phyloP scores from a whole-genome alignment of 2,888 invertebrate species.

The Melanargia galathea region DNA sequence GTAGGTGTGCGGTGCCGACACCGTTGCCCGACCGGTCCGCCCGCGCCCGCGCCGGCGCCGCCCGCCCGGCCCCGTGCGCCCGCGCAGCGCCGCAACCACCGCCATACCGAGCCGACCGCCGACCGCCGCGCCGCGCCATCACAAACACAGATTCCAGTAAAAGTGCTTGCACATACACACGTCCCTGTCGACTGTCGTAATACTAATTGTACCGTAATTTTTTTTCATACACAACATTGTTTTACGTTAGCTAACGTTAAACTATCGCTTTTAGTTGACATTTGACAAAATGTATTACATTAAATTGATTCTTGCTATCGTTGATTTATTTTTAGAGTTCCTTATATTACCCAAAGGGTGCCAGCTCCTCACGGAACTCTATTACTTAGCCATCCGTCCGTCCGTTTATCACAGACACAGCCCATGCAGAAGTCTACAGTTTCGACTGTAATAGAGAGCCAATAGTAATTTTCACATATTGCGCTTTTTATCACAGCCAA shows the following conservation, averaged over 20 bases:
- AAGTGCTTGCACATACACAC: conserved; percentile 68
- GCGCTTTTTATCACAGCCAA: no score
- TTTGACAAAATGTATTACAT: neutral
- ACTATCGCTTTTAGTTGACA: conserved; percentile 17
- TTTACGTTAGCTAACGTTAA: conserved; percentile 37
- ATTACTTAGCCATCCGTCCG: no score
- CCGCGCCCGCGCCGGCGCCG: conserved; percentile 71
- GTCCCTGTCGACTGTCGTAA: conserved; percentile 49
- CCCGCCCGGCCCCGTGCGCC: conserved; percentile 61
- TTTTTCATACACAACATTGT: conserved; percentile 43
- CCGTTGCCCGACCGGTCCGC: conserved; percentile 80
- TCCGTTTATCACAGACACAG: no score
- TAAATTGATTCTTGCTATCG: neutral
- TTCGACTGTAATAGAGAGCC: no score
- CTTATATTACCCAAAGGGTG: no score
- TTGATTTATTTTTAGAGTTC: no score
- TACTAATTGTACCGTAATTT: conserved; percentile 49
- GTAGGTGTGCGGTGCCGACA: conserved; percentile 76
- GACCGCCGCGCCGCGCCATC: conserved; percentile 41
- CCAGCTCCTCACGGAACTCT: no score
- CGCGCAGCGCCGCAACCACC: conserved; percentile 55
- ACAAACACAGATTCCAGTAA: conserved; percentile 72
- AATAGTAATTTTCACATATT: no score
- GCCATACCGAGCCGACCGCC: no score
- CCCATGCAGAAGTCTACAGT: no score